Percentiles rank a stretch among this genome's conserved stretches.
Conservation (phyloP, 2,113 vertebrate genomes). For the Laterallus jamaicensis region DNA sequence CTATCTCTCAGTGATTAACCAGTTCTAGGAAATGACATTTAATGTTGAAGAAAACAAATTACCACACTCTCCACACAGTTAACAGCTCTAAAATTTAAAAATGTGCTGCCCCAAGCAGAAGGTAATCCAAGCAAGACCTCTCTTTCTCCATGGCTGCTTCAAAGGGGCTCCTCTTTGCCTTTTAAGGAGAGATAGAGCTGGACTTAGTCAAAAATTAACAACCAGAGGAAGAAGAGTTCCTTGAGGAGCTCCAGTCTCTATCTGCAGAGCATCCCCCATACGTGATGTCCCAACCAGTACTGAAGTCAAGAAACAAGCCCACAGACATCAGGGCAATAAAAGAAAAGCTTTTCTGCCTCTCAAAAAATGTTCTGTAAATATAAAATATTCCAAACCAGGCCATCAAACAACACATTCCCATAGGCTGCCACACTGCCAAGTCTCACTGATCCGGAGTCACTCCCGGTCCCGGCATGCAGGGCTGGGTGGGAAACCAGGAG, state of each 20-base stretch:
- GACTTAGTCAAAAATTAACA: background rate
- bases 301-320: background rate
- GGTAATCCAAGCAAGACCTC: background rate
- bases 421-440: background rate
- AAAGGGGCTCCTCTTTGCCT: background rate
- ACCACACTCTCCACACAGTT: background rate
- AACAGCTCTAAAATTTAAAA: background rate
- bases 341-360: background rate
- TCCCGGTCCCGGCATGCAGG: accelerated
- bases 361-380: background rate
- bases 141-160: background rate
- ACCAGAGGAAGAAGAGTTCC: background rate
- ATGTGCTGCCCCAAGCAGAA: background rate
- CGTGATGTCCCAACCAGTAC: background rate
- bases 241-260: background rate
- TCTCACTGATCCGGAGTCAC: background rate
- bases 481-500: background rate
- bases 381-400: background rate
- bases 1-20: background rate
- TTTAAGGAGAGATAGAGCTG: background rate
- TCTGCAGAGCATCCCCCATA: background rate
- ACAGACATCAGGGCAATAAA: background rate
- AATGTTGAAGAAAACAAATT: background rate
- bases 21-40: background rate
- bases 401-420: background rate